A percentile compares a stretch with the other conserved stretches of the same genome.
These are phyloP conservation scores for Aix galericulata DNA, from an alignment of 2,113 vertebrate genomes.

Conservation along the genomic window DNA sequence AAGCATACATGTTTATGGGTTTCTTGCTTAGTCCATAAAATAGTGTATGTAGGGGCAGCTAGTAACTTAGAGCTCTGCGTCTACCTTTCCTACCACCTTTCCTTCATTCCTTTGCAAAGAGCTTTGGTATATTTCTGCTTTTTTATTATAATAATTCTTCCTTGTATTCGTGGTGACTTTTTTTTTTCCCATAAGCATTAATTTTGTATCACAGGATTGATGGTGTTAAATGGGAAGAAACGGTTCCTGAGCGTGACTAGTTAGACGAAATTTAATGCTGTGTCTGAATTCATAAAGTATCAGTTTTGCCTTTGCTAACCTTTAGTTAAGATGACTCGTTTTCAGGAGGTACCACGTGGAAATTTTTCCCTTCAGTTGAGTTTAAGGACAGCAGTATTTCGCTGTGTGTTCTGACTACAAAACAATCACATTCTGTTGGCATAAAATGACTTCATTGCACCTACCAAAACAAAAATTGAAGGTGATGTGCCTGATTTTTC, in stretches of 20 bases:
- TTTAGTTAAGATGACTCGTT: not conserved
- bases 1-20: not conserved
- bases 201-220: not conserved
- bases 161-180: not conserved
- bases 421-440: accelerated
- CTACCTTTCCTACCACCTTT: not conserved
- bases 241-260: not conserved
- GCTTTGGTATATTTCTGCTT: not conserved
- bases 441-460: not conserved
- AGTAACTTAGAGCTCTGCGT: not conserved
- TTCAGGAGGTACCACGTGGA: not conserved
- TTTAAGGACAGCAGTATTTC: not conserved
- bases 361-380: accelerated
- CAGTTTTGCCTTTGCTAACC: not conserved
- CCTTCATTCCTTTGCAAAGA: not conserved
- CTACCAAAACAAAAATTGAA: accelerated
- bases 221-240: not conserved
- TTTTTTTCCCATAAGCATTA: not conserved
- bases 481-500: not conserved
- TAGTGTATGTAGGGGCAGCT: not conserved
- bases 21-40: not conserved
- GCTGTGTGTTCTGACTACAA: not conserved
- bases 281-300: accelerated
- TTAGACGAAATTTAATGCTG: not conserved
- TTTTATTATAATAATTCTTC: not conserved